Evolutionary conservation across 2,113 vertebrate genomes (phyloP).

Genomic region (Istiophorus platypterus): DNA sequence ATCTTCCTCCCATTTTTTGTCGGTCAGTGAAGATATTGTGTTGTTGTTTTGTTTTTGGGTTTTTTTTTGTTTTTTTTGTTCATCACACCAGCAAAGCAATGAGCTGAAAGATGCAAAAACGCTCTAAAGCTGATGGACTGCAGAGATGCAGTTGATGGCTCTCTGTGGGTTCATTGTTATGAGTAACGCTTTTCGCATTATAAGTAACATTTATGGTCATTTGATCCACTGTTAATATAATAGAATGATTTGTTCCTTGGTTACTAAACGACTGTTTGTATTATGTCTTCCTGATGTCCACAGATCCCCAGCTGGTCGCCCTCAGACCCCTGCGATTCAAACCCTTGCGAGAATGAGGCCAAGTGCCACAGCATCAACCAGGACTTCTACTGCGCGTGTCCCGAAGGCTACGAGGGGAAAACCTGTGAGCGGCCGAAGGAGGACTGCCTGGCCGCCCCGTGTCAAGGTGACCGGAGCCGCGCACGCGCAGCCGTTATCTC

Average conservation of each 20-base stretch:
- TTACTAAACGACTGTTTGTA: not conserved
- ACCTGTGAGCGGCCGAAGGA: conserved; percentile 91
- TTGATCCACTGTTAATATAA: no score
- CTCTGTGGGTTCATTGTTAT: no score
- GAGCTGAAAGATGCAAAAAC: not conserved
- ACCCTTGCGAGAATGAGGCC: conserved; percentile 92
- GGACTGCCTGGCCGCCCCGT: conserved; percentile 88
- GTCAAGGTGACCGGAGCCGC: conserved; percentile 87
- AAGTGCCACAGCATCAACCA: conserved; percentile 90
- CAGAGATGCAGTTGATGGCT: no score
- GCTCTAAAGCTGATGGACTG: no score
- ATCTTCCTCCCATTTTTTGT: no score
- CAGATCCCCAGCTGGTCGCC: conserved; percentile 83
- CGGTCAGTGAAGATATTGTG: no score
- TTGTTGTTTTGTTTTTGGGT: no score
- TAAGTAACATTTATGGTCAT: no score
- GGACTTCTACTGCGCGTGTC: conserved; percentile 96
- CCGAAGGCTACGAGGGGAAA: conserved; percentile 92
- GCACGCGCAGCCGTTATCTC: no score
- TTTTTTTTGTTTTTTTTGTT: no score
- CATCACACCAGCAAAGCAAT: not conserved
- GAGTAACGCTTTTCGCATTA: no score
- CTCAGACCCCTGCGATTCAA: conserved; percentile 89
- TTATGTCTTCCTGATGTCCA: not conserved
- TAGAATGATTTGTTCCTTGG: no score